phyloP scores from a whole-genome alignment of 2,888 invertebrate species.

The Coelopa pilipes region DNA sequence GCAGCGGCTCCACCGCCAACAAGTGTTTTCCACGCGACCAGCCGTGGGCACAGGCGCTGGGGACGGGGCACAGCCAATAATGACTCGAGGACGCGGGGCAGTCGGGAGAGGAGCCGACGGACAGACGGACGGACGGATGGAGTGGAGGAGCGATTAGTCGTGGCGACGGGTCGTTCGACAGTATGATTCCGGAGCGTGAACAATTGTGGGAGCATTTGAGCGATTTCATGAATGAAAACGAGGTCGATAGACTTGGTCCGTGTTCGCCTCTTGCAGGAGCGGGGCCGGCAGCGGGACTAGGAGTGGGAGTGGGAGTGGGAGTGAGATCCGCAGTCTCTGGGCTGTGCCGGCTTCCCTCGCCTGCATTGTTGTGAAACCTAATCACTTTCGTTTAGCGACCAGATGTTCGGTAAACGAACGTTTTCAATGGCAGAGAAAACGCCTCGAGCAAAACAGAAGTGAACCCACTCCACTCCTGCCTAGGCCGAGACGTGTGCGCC shows the following conservation, averaged over 20 bases:
- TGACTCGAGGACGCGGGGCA: neutral
- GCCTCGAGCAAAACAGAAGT: neutral
- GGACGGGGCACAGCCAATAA: neutral
- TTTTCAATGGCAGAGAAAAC: constrained; percentile 13
- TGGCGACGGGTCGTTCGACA: no score
- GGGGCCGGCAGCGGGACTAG: no score
- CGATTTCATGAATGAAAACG: constrained; percentile 22
- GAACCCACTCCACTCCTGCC: no score
- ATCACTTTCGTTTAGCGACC: constrained; percentile 23
- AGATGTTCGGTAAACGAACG: constrained; percentile 13
- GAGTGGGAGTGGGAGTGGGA: neutral
- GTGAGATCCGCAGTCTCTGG: neutral
- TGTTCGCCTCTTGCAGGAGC: neutral
- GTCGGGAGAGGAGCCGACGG: neutral
- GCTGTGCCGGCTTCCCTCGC: neutral
- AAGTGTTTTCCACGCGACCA: neutral
- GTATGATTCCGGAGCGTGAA: no score
- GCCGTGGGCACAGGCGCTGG: neutral
- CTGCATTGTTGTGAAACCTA: constrained; percentile 18
- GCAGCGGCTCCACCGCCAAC: neutral
- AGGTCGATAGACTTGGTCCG: constrained; percentile 24
- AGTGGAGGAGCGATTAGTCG: no score
- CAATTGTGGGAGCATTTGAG: neutral
- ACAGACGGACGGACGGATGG: neutral
- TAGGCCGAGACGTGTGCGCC: neutral